Evolutionary conservation across 2,797 vertebrate species (phyloP).

Genomic region (Sebastes trivittatus): DNA sequence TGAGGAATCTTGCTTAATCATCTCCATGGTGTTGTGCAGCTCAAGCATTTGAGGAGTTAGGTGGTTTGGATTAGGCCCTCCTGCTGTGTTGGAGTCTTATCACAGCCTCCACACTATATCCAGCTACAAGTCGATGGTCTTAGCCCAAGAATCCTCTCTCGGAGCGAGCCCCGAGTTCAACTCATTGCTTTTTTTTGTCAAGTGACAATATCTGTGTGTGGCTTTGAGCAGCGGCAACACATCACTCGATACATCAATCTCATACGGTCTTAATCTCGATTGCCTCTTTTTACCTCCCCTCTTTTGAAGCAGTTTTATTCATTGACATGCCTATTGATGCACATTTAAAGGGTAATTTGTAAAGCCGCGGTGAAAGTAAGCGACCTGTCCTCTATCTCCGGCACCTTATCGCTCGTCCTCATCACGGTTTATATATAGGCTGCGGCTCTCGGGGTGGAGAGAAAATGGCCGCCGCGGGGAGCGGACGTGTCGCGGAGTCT

Average conservation of each 20-base stretch:
- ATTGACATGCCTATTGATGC: slow-evolving; percentile 3
- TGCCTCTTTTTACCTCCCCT: neutral
- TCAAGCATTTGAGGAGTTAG: slow-evolving; percentile 76
- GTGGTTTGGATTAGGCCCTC: slow-evolving; percentile 76
- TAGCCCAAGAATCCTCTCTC: slow-evolving; percentile 55
- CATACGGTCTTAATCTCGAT: slow-evolving; percentile 26
- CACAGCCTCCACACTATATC: slow-evolving; percentile 71
- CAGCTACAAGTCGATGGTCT: slow-evolving; percentile 71
- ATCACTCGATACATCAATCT: slow-evolving; percentile 39
- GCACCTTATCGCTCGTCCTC: slow-evolving; percentile 34
- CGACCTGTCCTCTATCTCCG: slow-evolving; percentile 29
- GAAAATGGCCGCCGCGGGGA: slow-evolving; percentile 70
- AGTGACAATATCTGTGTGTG: slow-evolving; percentile 54
- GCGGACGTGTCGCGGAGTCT: slow-evolving; percentile 60
- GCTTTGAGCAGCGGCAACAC: slow-evolving; percentile 37
- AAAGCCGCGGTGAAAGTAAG: neutral
- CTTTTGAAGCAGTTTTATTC: slow-evolving; percentile 30
- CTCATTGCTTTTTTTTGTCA: slow-evolving; percentile 57
- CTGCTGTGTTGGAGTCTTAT: slow-evolving; percentile 78
- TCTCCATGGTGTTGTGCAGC: slow-evolving; percentile 72
- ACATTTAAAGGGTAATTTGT: slow-evolving; percentile 31
- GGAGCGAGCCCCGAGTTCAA: slow-evolving; percentile 46
- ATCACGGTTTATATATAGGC: slow-evolving; percentile 50
- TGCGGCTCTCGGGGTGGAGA: slow-evolving; percentile 20
- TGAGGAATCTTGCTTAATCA: slow-evolving; percentile 78